These are phyloP conservation scores for Pecten maximus DNA, from an alignment of 2,888 invertebrate genomes.

Conservation along the genomic window DNA sequence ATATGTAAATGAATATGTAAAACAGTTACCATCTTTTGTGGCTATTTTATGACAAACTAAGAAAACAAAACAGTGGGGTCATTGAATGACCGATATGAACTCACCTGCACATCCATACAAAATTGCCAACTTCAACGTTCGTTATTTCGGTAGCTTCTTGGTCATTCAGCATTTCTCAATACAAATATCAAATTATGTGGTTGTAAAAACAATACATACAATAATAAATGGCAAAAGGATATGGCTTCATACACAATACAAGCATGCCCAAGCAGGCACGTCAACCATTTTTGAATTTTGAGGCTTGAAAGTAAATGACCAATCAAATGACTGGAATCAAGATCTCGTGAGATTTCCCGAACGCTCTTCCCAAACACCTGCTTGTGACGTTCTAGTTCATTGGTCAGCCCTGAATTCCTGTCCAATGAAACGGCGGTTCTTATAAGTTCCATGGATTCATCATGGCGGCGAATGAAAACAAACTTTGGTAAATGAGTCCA, in stretches of 20 bases:
- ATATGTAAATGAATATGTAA: too few relatives aligned
- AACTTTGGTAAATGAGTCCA: conserved; percentile 54
- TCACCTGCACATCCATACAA: not conserved
- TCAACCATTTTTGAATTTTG: conserved; percentile 73
- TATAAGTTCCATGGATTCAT: conserved; percentile 56
- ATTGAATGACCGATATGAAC: not conserved
- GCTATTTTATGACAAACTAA: too few relatives aligned
- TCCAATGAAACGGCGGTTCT: conserved; percentile 58
- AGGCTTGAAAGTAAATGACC: conserved; percentile 60
- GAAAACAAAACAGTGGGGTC: too few relatives aligned
- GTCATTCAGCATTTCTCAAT: not conserved
- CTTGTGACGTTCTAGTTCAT: conserved; percentile 54
- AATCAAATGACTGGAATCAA: conserved; percentile 58
- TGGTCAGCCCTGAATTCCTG: conserved; percentile 43
- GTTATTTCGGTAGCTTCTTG: not conserved
- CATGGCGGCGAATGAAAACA: conserved; percentile 58
- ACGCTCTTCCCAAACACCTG: not conserved
- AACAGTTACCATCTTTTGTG: too few relatives aligned
- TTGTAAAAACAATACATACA: not conserved
- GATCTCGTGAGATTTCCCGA: conserved; percentile 56
- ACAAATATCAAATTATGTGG: not conserved
- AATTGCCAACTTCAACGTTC: not conserved
- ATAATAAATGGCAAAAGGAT: conserved; percentile 31
- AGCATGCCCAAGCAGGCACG: conserved; percentile 64
- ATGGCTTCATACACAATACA: conserved; percentile 40